A percentile compares a stretch with the other conserved stretches of the same genome.
Evolutionary conservation across 2,797 vertebrate genomes (phyloP).

Genomic region (Brachymystax lenok): DNA sequence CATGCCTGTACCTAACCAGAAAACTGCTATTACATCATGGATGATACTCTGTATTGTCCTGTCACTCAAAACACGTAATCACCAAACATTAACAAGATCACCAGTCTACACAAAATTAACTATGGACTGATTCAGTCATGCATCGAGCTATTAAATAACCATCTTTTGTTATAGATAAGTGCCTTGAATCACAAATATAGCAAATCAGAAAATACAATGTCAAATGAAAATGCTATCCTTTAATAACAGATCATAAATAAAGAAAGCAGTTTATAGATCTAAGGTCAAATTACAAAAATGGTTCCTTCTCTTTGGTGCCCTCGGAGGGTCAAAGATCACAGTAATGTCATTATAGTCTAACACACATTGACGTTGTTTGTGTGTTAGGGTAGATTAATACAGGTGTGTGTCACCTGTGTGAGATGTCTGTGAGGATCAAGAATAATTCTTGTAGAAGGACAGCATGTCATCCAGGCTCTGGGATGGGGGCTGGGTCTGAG

Average conservation of each 20-base stretch:
- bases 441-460: constrained; percentile 88
- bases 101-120: background rate
- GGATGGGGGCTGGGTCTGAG: constrained; percentile 31
- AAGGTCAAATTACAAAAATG: background rate
- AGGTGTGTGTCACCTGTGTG: background rate
- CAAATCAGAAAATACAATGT: background rate
- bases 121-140: background rate
- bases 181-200: background rate
- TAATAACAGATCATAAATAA: constrained; percentile 31
- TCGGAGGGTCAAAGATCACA: background rate
- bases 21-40: background rate
- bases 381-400: background rate
- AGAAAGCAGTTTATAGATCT: background rate
- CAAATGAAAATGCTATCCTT: constrained; percentile 16
- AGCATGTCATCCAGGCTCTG: constrained; percentile 91
- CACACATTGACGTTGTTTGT: background rate
- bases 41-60: background rate
- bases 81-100: background rate
- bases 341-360: background rate
- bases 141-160: background rate
- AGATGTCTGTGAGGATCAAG: constrained; percentile 60
- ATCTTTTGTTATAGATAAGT: background rate
- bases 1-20: background rate
- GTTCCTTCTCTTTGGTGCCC: background rate
- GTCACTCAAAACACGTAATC: background rate